phyloP scores from a whole-genome alignment of 2,113 vertebrate genomes.

The Macrotis lagotis region DNA sequence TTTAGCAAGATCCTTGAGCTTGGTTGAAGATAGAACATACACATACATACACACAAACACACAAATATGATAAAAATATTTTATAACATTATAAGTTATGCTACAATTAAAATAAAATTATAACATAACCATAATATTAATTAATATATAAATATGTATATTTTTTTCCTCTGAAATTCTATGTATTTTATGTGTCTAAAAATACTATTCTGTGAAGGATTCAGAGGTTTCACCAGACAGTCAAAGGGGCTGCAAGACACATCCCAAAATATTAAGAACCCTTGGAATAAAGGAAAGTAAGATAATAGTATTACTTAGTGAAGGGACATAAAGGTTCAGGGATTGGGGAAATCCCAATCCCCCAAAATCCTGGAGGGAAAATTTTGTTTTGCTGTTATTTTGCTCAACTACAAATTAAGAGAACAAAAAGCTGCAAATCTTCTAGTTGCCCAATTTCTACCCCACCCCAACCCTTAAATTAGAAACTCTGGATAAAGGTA shows the following conservation, averaged over 20 bases:
- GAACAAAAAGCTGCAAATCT: not conserved
- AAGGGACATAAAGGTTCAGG: fast-evolving
- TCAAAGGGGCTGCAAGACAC: not conserved
- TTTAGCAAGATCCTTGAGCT: not conserved
- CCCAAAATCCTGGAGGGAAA: too few relatives aligned
- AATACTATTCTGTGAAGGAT: not conserved
- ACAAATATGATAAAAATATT: not conserved
- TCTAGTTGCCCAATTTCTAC: not conserved
- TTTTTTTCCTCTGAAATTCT: not conserved
- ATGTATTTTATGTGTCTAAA: not conserved
- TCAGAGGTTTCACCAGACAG: not conserved
- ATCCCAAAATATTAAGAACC: not conserved
- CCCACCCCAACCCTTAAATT: not conserved
- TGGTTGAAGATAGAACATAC: not conserved
- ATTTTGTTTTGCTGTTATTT: not conserved
- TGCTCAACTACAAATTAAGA: not conserved
- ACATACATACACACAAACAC: too few relatives aligned
- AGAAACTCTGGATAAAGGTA: not conserved
- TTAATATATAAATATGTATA: not conserved
- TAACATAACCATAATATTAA: not conserved
- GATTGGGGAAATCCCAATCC: not conserved
- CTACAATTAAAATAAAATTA: not conserved
- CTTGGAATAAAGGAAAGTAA: not conserved
- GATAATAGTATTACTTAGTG: fast-evolving
- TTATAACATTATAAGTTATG: not conserved